These are phyloP conservation scores for Platyura marginata DNA, from an alignment of 1,140 invertebrate species.

Conservation along the genomic window DNA sequence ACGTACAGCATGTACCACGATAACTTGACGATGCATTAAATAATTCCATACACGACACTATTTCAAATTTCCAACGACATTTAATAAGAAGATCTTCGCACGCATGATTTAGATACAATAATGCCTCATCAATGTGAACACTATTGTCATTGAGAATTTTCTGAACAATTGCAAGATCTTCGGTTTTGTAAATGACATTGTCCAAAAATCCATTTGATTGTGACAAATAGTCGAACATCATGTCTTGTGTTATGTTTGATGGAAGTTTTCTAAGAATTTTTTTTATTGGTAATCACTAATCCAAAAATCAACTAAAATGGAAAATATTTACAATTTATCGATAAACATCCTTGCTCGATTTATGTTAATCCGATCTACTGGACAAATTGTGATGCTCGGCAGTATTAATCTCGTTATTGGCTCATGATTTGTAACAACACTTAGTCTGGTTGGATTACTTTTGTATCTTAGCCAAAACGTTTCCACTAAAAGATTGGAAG, in stretches of 20 bases:
- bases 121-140: not conserved
- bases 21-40: not conserved
- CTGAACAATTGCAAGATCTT: not conserved
- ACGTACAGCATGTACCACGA: not conserved
- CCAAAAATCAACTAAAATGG: not conserved
- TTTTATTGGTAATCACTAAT: not conserved
- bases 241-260: not conserved
- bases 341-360: not conserved
- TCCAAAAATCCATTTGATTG: not conserved
- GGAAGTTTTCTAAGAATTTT: not conserved
- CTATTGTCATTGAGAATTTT: not conserved
- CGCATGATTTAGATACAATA: not conserved
- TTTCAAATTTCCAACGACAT: not conserved
- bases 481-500: not conserved
- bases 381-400: not conserved
- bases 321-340: not conserved
- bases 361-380: not conserved
- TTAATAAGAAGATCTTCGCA: not conserved
- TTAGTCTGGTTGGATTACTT: not conserved
- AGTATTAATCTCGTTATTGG: not conserved
- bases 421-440: not conserved
- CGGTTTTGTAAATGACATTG: not conserved
- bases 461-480: slow-evolving; percentile 1
- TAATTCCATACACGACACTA: not conserved
- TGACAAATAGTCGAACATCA: not conserved